Conservation (phyloP, 2,888 invertebrate genomes). For the Blomia tropicalis region DNA sequence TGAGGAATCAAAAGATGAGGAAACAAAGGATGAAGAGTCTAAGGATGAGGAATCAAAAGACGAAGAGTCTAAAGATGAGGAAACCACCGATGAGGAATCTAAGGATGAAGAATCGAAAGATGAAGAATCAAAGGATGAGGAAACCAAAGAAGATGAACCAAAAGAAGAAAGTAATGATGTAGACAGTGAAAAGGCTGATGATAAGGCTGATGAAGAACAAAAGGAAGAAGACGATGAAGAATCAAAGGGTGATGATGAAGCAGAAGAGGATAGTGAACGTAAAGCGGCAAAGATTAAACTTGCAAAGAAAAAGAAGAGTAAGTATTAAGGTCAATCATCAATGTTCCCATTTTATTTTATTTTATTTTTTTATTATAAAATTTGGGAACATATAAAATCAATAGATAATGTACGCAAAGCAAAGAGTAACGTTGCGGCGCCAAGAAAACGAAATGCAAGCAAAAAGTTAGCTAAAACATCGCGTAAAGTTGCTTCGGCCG, state of each 20-base stretch:
- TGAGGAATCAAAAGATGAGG: not conserved
- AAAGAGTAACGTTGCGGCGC: not conserved
- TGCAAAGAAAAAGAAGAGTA: not conserved
- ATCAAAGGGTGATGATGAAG: not conserved
- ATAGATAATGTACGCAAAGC: not conserved
- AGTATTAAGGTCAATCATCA: too few relatives aligned
- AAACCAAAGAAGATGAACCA: not conserved
- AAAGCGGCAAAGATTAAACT: not conserved
- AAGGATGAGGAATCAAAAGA: not conserved
- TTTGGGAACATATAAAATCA: not conserved
- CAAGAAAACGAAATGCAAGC: not conserved
- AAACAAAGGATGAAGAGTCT: not conserved
- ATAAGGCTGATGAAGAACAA: not conserved
- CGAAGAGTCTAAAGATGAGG: not conserved
- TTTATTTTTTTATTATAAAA: not conserved
- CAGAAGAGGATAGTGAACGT: not conserved
- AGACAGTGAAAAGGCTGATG: not conserved
- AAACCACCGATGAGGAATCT: not conserved
- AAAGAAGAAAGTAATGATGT: not conserved
- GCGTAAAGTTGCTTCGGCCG: not conserved
- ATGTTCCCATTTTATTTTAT: too few relatives aligned
- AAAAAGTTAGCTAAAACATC: too few relatives aligned
- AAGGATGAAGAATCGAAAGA: not conserved
- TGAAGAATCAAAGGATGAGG: not conserved
- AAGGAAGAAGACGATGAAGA: conserved; percentile 14